A percentile compares a stretch with the other conserved stretches of the same genome.
Evolutionary conservation across 2,113 vertebrate genomes (phyloP).

Genomic region (Nyctibius bracteatus): DNA sequence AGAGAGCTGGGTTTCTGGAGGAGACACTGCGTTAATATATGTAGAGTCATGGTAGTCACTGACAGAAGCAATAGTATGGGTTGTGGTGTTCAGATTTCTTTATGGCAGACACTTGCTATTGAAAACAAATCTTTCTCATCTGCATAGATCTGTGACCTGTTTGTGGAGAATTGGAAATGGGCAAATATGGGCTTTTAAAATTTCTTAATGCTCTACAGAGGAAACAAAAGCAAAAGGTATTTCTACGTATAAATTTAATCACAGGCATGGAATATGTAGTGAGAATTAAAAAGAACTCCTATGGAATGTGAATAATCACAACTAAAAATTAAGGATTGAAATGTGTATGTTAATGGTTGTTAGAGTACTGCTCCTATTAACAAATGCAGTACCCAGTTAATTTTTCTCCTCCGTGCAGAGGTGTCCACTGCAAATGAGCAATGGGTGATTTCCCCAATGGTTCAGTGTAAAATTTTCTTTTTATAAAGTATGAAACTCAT

Average conservation of each 20-base stretch:
- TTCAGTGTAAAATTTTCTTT: neutral
- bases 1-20: neutral
- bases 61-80: neutral
- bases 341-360: neutral
- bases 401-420: neutral
- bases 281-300: neutral
- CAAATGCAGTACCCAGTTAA: neutral
- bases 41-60: neutral
- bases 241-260: neutral
- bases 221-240: neutral
- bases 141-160: neutral
- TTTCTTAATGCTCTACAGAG: neutral
- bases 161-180: neutral
- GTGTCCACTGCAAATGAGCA: neutral
- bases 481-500: neutral
- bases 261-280: neutral
- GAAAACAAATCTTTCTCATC: neutral
- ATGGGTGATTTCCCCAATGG: fast-evolving
- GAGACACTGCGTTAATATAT: fast-evolving
- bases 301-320: neutral
- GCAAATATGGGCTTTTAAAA: neutral
- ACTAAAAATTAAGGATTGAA: neutral
- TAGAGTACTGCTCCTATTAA: neutral
- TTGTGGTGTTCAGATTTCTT: neutral
- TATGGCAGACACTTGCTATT: neutral